phyloP scores from a whole-genome alignment of 2,797 vertebrate genomes.

The Gadopsis bispinosus region DNA sequence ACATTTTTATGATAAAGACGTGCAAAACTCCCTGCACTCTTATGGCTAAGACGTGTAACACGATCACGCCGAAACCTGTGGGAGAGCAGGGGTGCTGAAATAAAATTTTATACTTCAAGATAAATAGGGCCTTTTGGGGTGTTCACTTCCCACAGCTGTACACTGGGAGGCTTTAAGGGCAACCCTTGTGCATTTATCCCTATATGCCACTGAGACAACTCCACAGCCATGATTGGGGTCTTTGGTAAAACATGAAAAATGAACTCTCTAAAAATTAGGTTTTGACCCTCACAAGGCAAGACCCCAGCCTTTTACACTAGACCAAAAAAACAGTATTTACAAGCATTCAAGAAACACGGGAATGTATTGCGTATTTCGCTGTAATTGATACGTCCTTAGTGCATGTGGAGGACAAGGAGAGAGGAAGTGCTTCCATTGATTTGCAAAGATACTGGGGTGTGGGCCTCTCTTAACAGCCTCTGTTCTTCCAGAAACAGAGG shows the following conservation, averaged over 20 bases:
- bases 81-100: conserved; percentile 69
- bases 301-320: conserved; percentile 11
- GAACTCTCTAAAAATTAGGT: conserved; percentile 35
- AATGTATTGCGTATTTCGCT: conserved; percentile 33
- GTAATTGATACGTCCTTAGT: conserved; percentile 60
- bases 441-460: conserved; percentile 62
- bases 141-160: conserved; percentile 57
- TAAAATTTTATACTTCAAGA: conserved; percentile 70
- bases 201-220: not conserved
- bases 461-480: conserved; percentile 66
- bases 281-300: conserved; percentile 23
- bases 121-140: conserved; percentile 62
- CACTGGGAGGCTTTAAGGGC: conserved; percentile 36
- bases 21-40: conserved; percentile 50
- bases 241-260: conserved; percentile 48
- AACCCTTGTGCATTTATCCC: conserved; percentile 38
- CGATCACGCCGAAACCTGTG: conserved; percentile 69
- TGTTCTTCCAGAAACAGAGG: conserved; percentile 66
- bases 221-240: conserved; percentile 22
- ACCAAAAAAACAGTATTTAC: conserved; percentile 52
- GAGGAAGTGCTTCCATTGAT: conserved; percentile 77
- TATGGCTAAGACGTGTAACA: conserved; percentile 56
- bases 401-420: conserved; percentile 64
- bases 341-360: conserved; percentile 51
- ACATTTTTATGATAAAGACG: conserved; percentile 77